Conservation (phyloP, 1,140 invertebrate species). For the Coelopa frigida region DNA sequence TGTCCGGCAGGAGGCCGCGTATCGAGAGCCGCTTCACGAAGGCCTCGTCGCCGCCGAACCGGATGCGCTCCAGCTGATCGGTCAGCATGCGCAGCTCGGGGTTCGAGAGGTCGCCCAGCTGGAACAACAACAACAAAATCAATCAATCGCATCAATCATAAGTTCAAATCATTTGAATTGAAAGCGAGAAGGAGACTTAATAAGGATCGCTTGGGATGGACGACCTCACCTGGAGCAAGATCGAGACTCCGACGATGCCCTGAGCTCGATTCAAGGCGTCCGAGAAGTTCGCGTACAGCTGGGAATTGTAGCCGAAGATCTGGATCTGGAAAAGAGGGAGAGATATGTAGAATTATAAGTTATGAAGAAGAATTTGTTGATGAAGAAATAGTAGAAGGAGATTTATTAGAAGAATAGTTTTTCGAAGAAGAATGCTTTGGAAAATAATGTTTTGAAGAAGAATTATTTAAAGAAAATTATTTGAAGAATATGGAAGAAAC, state of each 20-base stretch:
- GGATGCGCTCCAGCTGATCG: slow-evolving; percentile 79
- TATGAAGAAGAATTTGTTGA: slow-evolving; percentile 1
- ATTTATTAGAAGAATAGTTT: too few relatives aligned
- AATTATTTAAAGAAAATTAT: too few relatives aligned
- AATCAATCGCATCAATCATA: background rate
- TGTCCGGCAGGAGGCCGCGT: slow-evolving; percentile 79
- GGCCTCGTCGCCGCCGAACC: slow-evolving; percentile 74
- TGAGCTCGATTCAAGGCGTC: slow-evolving; percentile 82
- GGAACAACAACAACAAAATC: slow-evolving; percentile 40
- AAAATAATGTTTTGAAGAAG: background rate
- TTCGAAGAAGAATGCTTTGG: background rate
- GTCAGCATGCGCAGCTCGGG: slow-evolving; percentile 78
- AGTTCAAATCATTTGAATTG: background rate
- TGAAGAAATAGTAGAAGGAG: too few relatives aligned
- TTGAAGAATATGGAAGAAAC: too few relatives aligned
- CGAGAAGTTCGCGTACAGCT: slow-evolving; percentile 85
- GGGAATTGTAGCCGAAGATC: slow-evolving; percentile 90
- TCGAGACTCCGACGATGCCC: slow-evolving; percentile 79
- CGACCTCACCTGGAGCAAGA: slow-evolving; percentile 71
- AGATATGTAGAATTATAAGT: background rate
- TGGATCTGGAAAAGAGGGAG: slow-evolving; percentile 67
- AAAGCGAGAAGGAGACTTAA: background rate
- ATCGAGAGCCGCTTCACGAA: slow-evolving; percentile 76
- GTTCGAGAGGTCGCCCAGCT: slow-evolving; percentile 80
- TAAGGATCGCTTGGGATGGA: background rate